These are phyloP conservation scores for Agrotis clavis DNA, from an alignment of 2,888 invertebrate genomes.

Conservation along the genomic window DNA sequence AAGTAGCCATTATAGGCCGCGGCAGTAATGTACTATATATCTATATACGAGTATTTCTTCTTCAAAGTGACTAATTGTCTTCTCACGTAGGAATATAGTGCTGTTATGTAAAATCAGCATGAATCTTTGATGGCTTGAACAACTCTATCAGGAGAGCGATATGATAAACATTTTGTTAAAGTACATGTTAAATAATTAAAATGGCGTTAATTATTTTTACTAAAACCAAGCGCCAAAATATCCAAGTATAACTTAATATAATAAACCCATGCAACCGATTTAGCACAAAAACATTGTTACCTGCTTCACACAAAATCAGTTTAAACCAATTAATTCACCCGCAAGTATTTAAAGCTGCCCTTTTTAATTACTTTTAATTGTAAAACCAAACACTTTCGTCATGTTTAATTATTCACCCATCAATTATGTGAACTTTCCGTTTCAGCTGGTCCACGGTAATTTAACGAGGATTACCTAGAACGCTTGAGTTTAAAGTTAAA, in stretches of 20 bases:
- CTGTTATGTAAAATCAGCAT: neutral
- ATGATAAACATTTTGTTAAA: neutral
- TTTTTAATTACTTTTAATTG: constrained; percentile 43
- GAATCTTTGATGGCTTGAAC: neutral
- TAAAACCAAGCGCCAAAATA: neutral
- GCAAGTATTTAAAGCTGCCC: constrained; percentile 1
- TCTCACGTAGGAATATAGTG: too few species aligned
- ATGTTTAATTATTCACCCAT: constrained; percentile 45
- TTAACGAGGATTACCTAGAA: constrained; percentile 47
- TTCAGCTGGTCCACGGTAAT: constrained; percentile 52
- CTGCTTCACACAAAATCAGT: neutral
- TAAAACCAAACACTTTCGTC: constrained; percentile 30
- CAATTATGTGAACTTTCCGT: constrained; percentile 34
- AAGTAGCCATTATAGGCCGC: too few species aligned
- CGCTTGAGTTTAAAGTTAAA: constrained; percentile 39
- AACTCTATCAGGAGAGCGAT: neutral
- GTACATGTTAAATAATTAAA: neutral
- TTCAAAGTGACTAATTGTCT: neutral
- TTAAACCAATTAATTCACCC: constrained; percentile 20
- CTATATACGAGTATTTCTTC: too few species aligned
- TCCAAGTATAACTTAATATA: too few species aligned
- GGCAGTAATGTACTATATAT: too few species aligned
- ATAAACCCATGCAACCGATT: neutral
- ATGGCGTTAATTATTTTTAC: neutral
- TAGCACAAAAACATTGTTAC: neutral